Base-by-base conservation (phyloP, 2,113 vertebrate genomes). In the Pelmatolapia mariae region DNA sequence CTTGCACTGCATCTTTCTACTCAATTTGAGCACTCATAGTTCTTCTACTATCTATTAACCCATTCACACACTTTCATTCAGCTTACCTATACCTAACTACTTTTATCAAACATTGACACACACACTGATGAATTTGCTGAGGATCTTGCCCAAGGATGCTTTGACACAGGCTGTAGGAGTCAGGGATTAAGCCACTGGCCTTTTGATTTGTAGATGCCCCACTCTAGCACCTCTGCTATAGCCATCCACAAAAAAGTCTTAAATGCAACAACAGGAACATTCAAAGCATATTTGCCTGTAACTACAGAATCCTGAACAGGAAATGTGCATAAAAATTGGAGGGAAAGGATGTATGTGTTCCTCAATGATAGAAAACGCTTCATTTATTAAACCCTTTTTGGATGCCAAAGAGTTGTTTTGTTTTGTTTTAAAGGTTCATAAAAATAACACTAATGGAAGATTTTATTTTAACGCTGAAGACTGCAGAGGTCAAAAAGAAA, bases 71-170 rank as follows among this genome's bases (percentile, higher is more conserved):
- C 10, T 33, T 63, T 63, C 29, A 63, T 63, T 63, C 0, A 7
- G 59, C 3, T 63, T 36, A 63, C 0, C 59, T 36, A n/a, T 0
- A 36, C 18, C 59, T 7, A 0, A 63, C 31, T 63, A 63, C 59
- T 36, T 63, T 63, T 63, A 36, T 63, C 18, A 36, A 63, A 63
- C 59, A 7, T 61, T 61, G 59, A 1, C 29, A 63, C 31, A 63
- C 59, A 12, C 31, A 63, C 59, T 66, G 18, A 66, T 66, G 59
- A 63, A n/a, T 63, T 63, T 63, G 26, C 26, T 31, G 5, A 61
- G 57, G 57, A 6, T 59, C 26, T 31, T 31, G 31, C 18, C 59
- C 31, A 63, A 63, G 31, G 10, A 63, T 63, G 31, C 10, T 63
- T 63, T 33, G 31, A n/a, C 18, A n/a, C 59, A 63, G 31, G 36